These are phyloP conservation scores for Nansenia antarctica DNA, from an alignment of 2,113 vertebrate species.

Conservation along the genomic window DNA sequence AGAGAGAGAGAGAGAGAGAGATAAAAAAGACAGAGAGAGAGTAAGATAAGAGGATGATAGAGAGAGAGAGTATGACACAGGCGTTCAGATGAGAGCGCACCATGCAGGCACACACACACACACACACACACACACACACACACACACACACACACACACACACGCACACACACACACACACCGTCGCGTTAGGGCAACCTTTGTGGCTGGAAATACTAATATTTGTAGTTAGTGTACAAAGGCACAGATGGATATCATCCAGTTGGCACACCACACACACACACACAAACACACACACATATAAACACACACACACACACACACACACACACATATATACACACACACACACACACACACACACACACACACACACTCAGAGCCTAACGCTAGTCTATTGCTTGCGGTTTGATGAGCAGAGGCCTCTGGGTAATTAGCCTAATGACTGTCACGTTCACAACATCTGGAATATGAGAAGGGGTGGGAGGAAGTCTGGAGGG, in stretches of 20 bases:
- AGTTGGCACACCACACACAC: not conserved
- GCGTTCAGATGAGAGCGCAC: not conserved
- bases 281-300: constrained; percentile 5
- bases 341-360: not conserved
- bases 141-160: not conserved
- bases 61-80: constrained; percentile 33
- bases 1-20: too few relatives aligned
- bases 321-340: not conserved
- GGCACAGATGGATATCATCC: constrained; percentile 46
- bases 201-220: not conserved
- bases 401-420: constrained; percentile 8
- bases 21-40: too few relatives aligned
- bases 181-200: not conserved
- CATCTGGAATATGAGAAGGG: constrained; percentile 7
- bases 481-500: not conserved
- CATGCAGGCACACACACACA: not conserved
- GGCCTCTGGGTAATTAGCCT: constrained; percentile 19
- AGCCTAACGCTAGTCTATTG: constrained; percentile 32
- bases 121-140: not conserved
- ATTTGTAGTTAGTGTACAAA: not conserved
- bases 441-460: not conserved
- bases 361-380: constrained; percentile 15
- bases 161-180: not conserved
- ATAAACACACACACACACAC: constrained; percentile 3
- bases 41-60: too few relatives aligned